These are phyloP conservation scores for Dynastes grantii DNA, from an alignment of 2,888 invertebrate species.

Conservation along the genomic window DNA sequence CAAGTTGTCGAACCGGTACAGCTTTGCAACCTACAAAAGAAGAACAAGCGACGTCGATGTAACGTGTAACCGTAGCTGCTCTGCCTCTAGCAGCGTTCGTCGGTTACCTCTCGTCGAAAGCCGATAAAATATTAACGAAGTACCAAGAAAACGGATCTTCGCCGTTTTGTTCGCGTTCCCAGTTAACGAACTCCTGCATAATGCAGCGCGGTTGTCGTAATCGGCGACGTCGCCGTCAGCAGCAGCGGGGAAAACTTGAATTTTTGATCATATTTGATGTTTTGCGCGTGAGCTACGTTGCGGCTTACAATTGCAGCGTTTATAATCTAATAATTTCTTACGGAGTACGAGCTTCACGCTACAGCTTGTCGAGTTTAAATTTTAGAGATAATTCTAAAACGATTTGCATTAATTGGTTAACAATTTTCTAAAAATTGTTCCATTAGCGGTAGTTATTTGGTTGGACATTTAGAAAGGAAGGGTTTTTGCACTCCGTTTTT, in stretches of 20 bases:
- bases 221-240: neutral
- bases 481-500: too few species aligned
- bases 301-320: too few species aligned
- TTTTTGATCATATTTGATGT: constrained; percentile 22
- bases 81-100: neutral
- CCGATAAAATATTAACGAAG: constrained; percentile 43
- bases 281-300: neutral
- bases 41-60: neutral
- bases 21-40: neutral
- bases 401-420: too few species aligned
- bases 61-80: too few species aligned
- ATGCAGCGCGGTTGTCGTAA: constrained; percentile 27
- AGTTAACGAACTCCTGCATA: constrained; percentile 43
- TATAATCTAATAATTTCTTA: too few species aligned
- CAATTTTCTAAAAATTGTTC: too few species aligned
- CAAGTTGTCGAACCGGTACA: too few species aligned
- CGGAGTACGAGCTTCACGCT: too few species aligned
- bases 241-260: neutral
- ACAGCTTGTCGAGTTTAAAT: too few species aligned
- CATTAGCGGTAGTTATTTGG: neutral
- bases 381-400: too few species aligned
- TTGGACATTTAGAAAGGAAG: neutral
- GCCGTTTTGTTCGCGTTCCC: constrained; percentile 18
- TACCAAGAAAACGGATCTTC: constrained; percentile 21
- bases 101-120: constrained; percentile 23